Conservation (phyloP, 2,888 invertebrate species). For the Rhabditophanes sp. region DNA sequence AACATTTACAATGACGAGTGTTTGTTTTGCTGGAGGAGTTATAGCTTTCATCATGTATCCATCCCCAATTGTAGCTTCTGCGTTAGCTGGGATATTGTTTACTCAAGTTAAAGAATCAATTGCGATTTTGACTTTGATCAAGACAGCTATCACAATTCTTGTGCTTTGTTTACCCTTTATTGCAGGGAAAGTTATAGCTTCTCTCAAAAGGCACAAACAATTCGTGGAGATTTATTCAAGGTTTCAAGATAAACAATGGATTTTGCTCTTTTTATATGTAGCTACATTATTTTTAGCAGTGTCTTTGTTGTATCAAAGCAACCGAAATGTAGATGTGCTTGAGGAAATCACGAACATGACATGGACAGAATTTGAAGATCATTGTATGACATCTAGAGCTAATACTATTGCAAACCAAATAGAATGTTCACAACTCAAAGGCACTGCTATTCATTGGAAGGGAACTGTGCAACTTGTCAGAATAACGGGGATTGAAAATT, state of each 20-base stretch:
- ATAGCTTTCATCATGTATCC: constrained; percentile 20
- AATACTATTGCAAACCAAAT: constrained; percentile 20
- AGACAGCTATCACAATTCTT: constrained; percentile 18
- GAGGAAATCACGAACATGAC: constrained; percentile 31
- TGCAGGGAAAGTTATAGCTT: constrained; percentile 11
- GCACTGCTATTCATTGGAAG: constrained; percentile 26
- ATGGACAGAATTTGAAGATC: constrained; percentile 28
- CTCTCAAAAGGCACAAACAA: neutral
- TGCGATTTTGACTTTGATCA: constrained; percentile 16
- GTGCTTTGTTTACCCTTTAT: constrained; percentile 25
- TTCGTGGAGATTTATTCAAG: constrained; percentile 1
- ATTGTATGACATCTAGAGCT: constrained; percentile 14
- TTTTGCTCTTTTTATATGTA: constrained; percentile 22
- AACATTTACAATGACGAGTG: constrained; percentile 14
- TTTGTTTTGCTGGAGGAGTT: constrained; percentile 17
- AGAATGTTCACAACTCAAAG: constrained; percentile 26
- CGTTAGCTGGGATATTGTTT: constrained; percentile 14
- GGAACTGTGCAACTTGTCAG: constrained; percentile 29
- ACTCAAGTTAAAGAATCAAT: constrained; percentile 14
- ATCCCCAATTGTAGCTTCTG: constrained; percentile 9
- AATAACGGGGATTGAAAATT: constrained; percentile 26
- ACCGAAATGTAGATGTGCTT: constrained; percentile 18
- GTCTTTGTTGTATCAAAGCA: constrained; percentile 28
- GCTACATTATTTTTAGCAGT: constrained; percentile 20
- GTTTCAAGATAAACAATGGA: constrained; percentile 12